Evolutionary conservation across 2,113 vertebrate genomes (phyloP).

Genomic region (Rhegmatorhina hoffmannsi): DNA sequence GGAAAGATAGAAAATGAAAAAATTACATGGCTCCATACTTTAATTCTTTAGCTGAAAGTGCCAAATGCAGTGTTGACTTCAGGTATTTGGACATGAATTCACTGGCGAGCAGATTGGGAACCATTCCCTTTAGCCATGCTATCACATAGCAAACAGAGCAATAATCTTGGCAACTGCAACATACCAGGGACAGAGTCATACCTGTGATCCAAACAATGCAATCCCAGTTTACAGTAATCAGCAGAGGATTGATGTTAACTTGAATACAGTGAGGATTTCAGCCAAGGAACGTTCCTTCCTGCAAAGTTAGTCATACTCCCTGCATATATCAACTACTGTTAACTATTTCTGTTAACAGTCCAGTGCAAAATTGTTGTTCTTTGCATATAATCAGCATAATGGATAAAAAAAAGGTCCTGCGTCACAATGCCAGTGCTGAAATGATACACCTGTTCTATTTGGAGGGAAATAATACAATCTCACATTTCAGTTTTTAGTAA

Average conservation of each 20-base stretch:
- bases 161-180: background rate
- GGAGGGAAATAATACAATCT: background rate
- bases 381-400: background rate
- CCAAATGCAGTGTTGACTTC: background rate
- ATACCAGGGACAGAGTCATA: background rate
- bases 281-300: background rate
- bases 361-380: background rate
- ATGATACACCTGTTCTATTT: background rate
- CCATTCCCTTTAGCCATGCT: background rate
- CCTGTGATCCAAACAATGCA: accelerated
- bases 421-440: background rate
- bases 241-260: background rate
- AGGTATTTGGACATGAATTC: background rate
- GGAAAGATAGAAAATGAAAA: background rate
- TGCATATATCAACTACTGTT: background rate
- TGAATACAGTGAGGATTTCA: background rate
- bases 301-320: background rate
- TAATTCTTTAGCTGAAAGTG: background rate
- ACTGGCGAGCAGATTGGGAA: background rate
- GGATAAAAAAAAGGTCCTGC: background rate
- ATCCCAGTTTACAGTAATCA: background rate
- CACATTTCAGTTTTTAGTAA: background rate
- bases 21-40: background rate
- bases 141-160: background rate
- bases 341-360: background rate